Percentiles rank a stretch among this genome's conserved stretches.
These are phyloP conservation scores for Graptemys geographica DNA, from an alignment of 2,797 vertebrate genomes.

Conservation along the genomic window DNA sequence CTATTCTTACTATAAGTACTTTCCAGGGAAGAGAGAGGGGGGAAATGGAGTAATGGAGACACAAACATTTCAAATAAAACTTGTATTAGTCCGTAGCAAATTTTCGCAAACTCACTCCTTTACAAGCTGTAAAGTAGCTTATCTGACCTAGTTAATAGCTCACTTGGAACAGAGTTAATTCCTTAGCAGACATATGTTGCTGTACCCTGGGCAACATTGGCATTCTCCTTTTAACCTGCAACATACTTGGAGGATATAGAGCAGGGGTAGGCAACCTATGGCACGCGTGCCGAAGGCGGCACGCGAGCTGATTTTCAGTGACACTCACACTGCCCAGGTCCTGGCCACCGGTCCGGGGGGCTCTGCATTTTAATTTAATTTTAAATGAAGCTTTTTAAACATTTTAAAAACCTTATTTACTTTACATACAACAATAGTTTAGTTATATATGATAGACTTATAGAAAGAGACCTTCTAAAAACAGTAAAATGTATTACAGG, in stretches of 20 bases:
- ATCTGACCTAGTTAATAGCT: not conserved
- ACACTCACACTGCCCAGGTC: too few species aligned
- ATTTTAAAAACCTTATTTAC: too few species aligned
- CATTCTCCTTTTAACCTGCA: not conserved
- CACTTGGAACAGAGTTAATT: not conserved
- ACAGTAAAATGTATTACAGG: too few species aligned
- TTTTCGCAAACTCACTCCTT: accelerated
- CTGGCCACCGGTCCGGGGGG: too few species aligned
- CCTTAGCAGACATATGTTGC: not conserved
- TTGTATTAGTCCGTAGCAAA: not conserved
- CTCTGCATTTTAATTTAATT: too few species aligned
- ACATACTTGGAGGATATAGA: accelerated
- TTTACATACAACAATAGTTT: too few species aligned
- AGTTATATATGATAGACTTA: too few species aligned
- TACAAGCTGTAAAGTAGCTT: not conserved
- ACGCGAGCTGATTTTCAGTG: too few species aligned
- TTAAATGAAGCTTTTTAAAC: too few species aligned
- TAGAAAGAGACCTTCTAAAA: too few species aligned
- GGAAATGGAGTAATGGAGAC: not conserved
- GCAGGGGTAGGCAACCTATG: too few species aligned
- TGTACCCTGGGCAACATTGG: not conserved
- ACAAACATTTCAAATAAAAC: not conserved
- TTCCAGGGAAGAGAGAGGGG: not conserved
- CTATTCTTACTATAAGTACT: not conserved
- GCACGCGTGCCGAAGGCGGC: too few species aligned